Base-by-base conservation (phyloP, 2,797 vertebrate genomes). In the Agapornis canus region DNA sequence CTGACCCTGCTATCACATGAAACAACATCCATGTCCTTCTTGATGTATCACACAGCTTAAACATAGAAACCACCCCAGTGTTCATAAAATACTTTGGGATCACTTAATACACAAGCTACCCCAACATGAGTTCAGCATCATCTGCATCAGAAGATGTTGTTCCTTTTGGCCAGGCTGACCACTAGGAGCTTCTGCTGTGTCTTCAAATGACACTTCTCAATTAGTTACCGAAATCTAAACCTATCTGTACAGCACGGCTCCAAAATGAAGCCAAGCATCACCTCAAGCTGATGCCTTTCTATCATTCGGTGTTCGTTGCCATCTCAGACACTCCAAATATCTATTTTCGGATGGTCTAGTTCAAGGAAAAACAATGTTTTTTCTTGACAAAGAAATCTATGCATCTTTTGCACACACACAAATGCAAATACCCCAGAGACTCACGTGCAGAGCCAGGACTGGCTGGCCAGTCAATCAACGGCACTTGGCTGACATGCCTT, bases 191-290 rank as follows among this genome's bases (percentile, higher is more conserved):
- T 66, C 47, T 68, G 39, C 42, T 92, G n/a, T 21, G 47, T 5
- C 42, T 78, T 61, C 54, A 64, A 64, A 18, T 27, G 25, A 9
- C 25, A 32, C 21, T 31, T 68, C 40, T 40, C 31, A 42, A 12
- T 20, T 20, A 52, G 14, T 75, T 29, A 9, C 20, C 43, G 13
- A 45, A 85, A 82, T 9, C 43, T 57, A 15, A 31, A 49, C 21
- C 43, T 5, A 0, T 8, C 37, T 16, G 9, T 13, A 3, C 4
- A 47, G 16, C 7, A 1, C 1, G 5, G 29, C 81, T 56, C 40
- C 23, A 75, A 45, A 71, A 12, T 1, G 19, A 88, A 69, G 35
- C 8, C 56, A 51, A 57, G 23, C 14, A 51, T 2, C 25, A 32
- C 29, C 70, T 80, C 0, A 0, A 77, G 59, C 26, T 60, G 60